phyloP scores from a whole-genome alignment of 2,888 invertebrate species.

The Yponomeuta sedellus region DNA sequence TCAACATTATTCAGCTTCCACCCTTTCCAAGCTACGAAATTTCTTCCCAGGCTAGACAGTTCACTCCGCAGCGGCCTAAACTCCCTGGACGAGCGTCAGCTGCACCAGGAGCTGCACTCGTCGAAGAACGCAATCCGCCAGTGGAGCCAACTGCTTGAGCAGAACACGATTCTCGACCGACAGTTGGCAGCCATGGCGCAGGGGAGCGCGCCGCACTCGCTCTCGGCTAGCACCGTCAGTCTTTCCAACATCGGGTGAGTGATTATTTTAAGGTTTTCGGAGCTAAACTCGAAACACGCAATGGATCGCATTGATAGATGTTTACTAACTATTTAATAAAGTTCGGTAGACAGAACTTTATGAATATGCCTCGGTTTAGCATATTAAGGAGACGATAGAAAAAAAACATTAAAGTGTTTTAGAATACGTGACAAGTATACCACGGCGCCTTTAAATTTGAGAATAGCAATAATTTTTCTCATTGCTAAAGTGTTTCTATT shows the following conservation, averaged over 20 bases:
- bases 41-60: constrained; percentile 53
- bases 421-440: no score
- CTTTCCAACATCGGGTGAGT: constrained; percentile 69
- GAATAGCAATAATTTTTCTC: no score
- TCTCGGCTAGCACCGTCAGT: constrained; percentile 68
- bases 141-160: constrained; percentile 68
- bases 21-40: not conserved
- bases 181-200: constrained; percentile 68
- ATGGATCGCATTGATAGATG: not conserved
- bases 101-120: constrained; percentile 63
- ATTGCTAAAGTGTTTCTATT: no score
- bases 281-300: not conserved
- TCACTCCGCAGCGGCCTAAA: constrained; percentile 69
- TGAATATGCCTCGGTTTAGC: no score
- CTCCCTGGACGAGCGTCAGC: constrained; percentile 66
- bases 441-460: no score
- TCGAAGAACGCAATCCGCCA: constrained; percentile 63
- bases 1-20: not conserved
- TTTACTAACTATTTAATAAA: not conserved
- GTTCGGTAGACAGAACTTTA: no score
- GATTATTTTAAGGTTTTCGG: not conserved
- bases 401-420: no score
- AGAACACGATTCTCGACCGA: constrained; percentile 61
- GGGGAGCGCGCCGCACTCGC: constrained; percentile 62
- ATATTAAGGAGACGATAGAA: no score